Evolutionary conservation across 2,888 invertebrate species (phyloP).

Genomic region (Melieria crassipennis): DNA sequence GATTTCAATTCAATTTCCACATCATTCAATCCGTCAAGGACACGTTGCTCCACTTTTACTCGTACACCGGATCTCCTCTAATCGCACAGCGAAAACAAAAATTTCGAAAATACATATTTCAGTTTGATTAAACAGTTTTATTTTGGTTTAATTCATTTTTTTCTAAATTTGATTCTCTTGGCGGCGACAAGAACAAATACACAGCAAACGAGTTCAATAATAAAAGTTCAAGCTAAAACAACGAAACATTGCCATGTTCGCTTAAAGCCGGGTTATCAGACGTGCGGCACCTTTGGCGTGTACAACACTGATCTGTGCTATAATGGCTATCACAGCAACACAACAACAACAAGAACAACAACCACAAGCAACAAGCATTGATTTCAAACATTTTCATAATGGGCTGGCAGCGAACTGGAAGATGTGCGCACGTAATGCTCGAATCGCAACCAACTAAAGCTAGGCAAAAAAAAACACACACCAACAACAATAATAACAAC

Average conservation of each 20-base stretch:
- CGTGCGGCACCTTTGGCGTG: not conserved
- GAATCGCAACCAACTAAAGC: too few relatives aligned
- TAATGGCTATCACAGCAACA: not conserved
- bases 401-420: not conserved
- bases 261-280: conserved; percentile 25
- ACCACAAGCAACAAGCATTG: conserved; percentile 8
- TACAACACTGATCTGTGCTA: too few relatives aligned
- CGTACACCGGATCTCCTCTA: conserved; percentile 29
- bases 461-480: not conserved
- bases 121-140: not conserved
- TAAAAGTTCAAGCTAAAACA: conserved; percentile 36
- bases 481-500: not conserved
- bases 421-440: too few relatives aligned
- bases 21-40: conserved; percentile 16
- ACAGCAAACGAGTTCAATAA: conserved; percentile 36
- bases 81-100: conserved; percentile 6
- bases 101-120: not conserved
- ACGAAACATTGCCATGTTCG: not conserved
- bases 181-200: conserved; percentile 22
- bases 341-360: conserved; percentile 5
- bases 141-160: conserved; percentile 6
- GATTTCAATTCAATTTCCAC: too few relatives aligned
- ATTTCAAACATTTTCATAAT: conserved; percentile 2
- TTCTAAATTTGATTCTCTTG: not conserved
- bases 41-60: conserved; percentile 23